Evolutionary conservation across 2,797 vertebrate species (phyloP), one percentile per base, ranked within the genome.

Genomic region (Hippoglossus hippoglossus): DNA sequence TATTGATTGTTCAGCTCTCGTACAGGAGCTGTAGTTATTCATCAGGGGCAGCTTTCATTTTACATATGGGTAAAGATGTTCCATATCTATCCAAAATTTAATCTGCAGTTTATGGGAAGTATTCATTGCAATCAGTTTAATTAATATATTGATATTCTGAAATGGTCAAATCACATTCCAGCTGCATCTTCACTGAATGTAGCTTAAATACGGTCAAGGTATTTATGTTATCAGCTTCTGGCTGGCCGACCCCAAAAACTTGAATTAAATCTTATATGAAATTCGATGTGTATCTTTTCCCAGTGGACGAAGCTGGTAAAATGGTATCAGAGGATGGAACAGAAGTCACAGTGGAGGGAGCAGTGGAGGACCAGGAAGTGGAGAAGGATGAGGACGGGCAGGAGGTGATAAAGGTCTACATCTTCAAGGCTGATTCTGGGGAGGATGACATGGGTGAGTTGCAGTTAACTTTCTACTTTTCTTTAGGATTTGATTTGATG

Each of bases 381-480:
- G 95, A 96, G 90, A 97, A 97, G 92, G 97, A 99, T 88, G 96
- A 98, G 74, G 98, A 99, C 68, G 96, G 96, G 65, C 95, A 97
- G 91, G 98, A 99, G 93, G 97, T 99, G 89, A 99, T 99, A 87
- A 99, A 99, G 87, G 98, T 99, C 82, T 99, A 99, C 93, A 99
- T 99, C 94, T 98, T 99, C 93, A 99, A 99, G 93, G 98, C 98
- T 47, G 98, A 99, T 84, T 97, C 97, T 26, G 97, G 97, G 72
- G 97, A 99, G 83, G 97, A 99, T 77, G 97, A 99, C 87, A 96
- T 99, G 91, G 98, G 98, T 97, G 90, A 96, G 96, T 80, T 26
- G 53, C 67, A 44, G 22, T 65, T 22, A 21, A 36, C 28, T 9
- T 28, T 46, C 18, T 36, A 10, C 24, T 5, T 46, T 19, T 50